Percentiles rank a stretch among this genome's conserved stretches.
Conservation (phyloP, 2,113 vertebrate genomes). For the Myiozetetes cayanensis region DNA sequence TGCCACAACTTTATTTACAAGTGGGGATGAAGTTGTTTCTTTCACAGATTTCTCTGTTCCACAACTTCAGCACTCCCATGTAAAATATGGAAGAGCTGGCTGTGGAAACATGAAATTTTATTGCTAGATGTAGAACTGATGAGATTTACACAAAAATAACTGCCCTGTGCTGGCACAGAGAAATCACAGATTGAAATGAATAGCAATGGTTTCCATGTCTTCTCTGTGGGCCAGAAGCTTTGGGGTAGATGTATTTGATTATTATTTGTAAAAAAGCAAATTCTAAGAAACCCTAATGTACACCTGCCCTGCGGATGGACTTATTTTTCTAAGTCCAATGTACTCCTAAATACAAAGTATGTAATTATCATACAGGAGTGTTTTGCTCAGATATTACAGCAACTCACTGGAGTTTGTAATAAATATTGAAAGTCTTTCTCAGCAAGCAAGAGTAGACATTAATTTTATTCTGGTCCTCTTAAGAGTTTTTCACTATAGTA, state of each 20-base stretch:
- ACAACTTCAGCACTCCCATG: background rate
- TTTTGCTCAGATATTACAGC: background rate
- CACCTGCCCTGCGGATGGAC: background rate
- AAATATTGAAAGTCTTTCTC: background rate
- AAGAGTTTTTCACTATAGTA: background rate
- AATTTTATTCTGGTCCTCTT: background rate
- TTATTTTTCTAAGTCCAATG: background rate
- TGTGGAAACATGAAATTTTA: background rate
- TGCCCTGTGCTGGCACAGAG: background rate
- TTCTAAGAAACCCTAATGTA: background rate
- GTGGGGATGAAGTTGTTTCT: background rate
- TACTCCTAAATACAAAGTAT: background rate
- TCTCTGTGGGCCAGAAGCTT: background rate
- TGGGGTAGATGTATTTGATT: background rate
- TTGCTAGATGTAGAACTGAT: background rate
- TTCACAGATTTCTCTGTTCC: background rate
- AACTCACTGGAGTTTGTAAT: background rate
- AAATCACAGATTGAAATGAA: background rate
- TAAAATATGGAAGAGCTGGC: background rate
- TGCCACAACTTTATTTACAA: background rate
- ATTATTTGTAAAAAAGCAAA: background rate
- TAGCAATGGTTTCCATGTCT: background rate
- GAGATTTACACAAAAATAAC: background rate
- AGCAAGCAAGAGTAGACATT: background rate
- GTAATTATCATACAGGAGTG: background rate